phyloP scores from a whole-genome alignment of 2,797 vertebrate species.

The Chaunax sp. region DNA sequence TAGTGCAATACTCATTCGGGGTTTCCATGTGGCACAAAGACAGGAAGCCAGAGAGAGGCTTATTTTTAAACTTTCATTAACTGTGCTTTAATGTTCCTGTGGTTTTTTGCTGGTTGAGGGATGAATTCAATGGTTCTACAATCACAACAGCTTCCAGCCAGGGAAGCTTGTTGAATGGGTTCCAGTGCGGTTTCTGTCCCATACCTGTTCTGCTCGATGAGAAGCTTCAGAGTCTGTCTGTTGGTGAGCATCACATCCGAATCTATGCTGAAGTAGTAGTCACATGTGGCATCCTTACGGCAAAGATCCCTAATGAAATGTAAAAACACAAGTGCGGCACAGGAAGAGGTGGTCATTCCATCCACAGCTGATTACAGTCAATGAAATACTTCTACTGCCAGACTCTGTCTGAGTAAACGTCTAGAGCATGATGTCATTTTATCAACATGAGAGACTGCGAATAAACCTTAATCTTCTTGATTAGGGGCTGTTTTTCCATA shows the following conservation, averaged over 20 bases:
- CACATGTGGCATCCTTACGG: conserved; percentile 89
- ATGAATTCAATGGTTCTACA: conserved; percentile 42
- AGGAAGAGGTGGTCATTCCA: conserved; percentile 40
- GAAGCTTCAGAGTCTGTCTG: conserved; percentile 89
- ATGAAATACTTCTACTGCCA: conserved; percentile 33
- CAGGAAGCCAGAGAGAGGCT: conserved; percentile 68
- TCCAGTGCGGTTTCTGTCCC: conserved; percentile 10
- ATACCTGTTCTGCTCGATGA: conserved; percentile 99
- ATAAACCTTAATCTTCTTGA: conserved; percentile 54
- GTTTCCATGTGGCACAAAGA: conserved; percentile 69
- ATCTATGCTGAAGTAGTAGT: conserved; percentile 96
- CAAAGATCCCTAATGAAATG: conserved; percentile 89
- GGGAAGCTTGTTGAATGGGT: conserved; percentile 28
- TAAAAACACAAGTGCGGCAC: conserved; percentile 35
- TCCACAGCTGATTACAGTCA: conserved; percentile 38
- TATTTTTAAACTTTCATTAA: conserved; percentile 77
- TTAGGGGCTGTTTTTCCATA: conserved; percentile 52
- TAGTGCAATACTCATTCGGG: conserved; percentile 35
- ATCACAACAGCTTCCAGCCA: conserved; percentile 41
- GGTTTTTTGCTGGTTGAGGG: conserved; percentile 64
- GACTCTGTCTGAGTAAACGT: conserved; percentile 30
- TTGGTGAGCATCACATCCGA: conserved; percentile 96
- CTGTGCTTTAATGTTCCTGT: conserved; percentile 66
- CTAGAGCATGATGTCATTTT: conserved; percentile 45
- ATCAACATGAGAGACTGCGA: conserved; percentile 65